phyloP scores from a whole-genome alignment of 2,888 invertebrate genomes.

The Portevinia maculata region DNA sequence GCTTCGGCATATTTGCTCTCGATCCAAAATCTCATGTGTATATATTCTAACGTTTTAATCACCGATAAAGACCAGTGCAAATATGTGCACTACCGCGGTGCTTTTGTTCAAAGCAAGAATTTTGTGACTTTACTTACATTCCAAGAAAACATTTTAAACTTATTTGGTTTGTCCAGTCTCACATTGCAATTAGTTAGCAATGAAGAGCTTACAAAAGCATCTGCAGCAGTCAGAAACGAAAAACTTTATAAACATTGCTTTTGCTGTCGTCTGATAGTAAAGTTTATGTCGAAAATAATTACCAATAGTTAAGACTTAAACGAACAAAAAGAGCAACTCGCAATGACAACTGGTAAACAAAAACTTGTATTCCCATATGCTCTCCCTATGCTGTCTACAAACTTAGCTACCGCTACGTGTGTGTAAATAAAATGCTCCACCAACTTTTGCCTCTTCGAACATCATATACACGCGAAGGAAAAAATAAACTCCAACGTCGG shows the following conservation, averaged over 20 bases:
- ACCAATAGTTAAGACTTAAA: constrained; percentile 42
- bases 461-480: constrained; percentile 31
- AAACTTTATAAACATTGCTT: constrained; percentile 57
- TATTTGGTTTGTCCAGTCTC: too few species aligned
- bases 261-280: constrained; percentile 8
- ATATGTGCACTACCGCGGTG: too few species aligned
- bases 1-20: too few species aligned
- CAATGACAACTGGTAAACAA: constrained; percentile 65
- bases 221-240: constrained; percentile 37
- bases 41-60: too few species aligned
- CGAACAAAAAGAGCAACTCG: constrained; percentile 18
- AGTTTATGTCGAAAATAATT: constrained; percentile 57
- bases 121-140: too few species aligned
- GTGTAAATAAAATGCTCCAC: constrained; percentile 40
- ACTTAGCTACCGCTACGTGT: constrained; percentile 4
- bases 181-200: constrained; percentile 31
- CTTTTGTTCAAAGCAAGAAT: too few species aligned
- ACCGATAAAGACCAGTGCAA: too few species aligned
- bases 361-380: constrained; percentile 65
- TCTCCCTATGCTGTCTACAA: neutral
- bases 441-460: constrained; percentile 49
- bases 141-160: too few species aligned
- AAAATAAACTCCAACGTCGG: constrained; percentile 39
- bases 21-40: too few species aligned
- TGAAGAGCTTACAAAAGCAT: constrained; percentile 34